Percentiles rank a stretch among this genome's conserved stretches.
Conservation (phyloP, 2,888 invertebrate species). For the Endotricha flammealis region DNA sequence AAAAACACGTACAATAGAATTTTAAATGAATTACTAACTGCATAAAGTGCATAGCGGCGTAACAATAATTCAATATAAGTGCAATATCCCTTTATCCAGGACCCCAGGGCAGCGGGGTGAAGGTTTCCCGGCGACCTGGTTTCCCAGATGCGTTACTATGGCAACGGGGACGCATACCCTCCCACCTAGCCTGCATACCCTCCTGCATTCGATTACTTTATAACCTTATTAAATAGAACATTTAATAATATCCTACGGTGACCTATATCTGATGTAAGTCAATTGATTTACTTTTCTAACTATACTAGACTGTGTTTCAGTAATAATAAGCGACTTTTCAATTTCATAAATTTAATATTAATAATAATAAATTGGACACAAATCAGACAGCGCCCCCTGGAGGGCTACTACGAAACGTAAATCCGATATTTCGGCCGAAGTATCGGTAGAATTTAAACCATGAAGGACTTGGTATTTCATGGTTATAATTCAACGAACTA, state of each 20-base stretch:
- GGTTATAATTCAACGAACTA: too few relatives aligned
- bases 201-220: constrained; percentile 26
- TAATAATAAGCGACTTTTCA: too few relatives aligned
- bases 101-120: constrained; percentile 21
- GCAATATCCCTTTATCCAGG: constrained; percentile 14
- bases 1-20: too few relatives aligned
- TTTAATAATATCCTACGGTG: constrained; percentile 1
- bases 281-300: too few relatives aligned
- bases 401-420: too few relatives aligned
- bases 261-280: not conserved
- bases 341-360: too few relatives aligned
- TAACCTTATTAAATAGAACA: constrained; percentile 26
- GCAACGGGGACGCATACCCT: constrained; percentile 28
- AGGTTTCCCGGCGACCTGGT: constrained; percentile 35
- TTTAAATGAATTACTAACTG: not conserved
- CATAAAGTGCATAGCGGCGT: not conserved
- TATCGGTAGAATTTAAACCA: too few relatives aligned
- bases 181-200: constrained; percentile 3
- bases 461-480: too few relatives aligned
- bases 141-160: constrained; percentile 53
- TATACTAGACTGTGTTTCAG: too few relatives aligned
- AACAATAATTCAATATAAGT: constrained; percentile 8
- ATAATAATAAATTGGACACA: too few relatives aligned
- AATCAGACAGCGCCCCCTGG: too few relatives aligned
- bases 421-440: too few relatives aligned